phyloP scores from a whole-genome alignment of 2,888 invertebrate species.

The Polymixis lichenea region DNA sequence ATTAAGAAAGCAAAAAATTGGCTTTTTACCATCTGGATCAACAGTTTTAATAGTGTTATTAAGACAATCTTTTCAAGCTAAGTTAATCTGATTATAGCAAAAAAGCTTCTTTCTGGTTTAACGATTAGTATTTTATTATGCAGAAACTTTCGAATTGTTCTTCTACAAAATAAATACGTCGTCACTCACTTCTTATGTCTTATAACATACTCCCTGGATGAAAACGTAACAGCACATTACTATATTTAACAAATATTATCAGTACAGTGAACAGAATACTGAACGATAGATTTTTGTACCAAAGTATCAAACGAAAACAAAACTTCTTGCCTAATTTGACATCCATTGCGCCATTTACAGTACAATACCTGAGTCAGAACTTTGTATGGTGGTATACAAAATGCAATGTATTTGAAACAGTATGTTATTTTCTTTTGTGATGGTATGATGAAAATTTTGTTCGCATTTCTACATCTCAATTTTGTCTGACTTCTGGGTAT shows the following conservation, averaged over 20 bases:
- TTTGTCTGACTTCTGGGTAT: conserved; percentile 4
- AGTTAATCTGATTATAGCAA: no score
- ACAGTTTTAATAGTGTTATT: not conserved
- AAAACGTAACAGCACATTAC: conserved; percentile 33
- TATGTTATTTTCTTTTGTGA: not conserved
- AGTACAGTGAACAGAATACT: conserved; percentile 41
- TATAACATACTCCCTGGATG: not conserved
- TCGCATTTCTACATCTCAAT: conserved; percentile 11
- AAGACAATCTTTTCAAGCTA: no score
- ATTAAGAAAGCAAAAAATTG: not conserved
- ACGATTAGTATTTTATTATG: not conserved
- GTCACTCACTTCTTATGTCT: not conserved
- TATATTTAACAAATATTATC: conserved; percentile 45
- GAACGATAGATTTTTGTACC: conserved; percentile 24
- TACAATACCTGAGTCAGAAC: not conserved
- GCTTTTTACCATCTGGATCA: not conserved
- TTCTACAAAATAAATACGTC: not conserved
- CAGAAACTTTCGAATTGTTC: not conserved
- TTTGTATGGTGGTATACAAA: not conserved
- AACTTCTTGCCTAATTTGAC: not conserved
- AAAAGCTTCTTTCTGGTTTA: not conserved
- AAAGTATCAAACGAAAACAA: not conserved
- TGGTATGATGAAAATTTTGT: conserved; percentile 1
- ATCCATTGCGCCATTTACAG: conserved; percentile 25
- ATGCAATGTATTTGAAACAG: not conserved